phyloP scores from a whole-genome alignment of 2,113 vertebrate species.

The Barnardius zonarius region DNA sequence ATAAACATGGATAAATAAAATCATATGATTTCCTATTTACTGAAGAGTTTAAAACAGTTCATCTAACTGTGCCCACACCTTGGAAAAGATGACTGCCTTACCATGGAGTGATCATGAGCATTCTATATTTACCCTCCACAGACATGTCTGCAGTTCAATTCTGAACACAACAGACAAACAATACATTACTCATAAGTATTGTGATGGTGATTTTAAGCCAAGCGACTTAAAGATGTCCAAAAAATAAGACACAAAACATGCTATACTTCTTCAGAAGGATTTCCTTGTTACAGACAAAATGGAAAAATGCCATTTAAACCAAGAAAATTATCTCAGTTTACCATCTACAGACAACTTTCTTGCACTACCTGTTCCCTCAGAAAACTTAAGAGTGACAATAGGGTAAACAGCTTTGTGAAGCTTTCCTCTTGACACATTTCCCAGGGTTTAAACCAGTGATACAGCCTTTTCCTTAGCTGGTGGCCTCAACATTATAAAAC shows the following conservation, averaged over 20 bases:
- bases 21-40: neutral
- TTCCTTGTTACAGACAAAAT: neutral
- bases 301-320: neutral
- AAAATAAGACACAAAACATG: neutral
- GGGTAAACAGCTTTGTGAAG: neutral
- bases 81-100: constrained; percentile 64
- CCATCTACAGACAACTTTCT: neutral
- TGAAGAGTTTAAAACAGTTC: neutral
- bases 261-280: neutral
- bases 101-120: constrained; percentile 25
- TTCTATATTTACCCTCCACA: constrained; percentile 66
- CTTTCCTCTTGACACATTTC: neutral
- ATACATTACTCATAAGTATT: constrained; percentile 37
- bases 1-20: neutral
- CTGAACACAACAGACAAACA: neutral
- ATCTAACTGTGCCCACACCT: constrained; percentile 51
- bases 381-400: neutral
- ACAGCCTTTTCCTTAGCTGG: neutral
- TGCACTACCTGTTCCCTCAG: neutral
- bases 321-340: neutral
- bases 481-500: neutral
- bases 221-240: neutral
- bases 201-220: neutral
- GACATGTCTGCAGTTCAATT: constrained; percentile 54
- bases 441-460: neutral